Percentiles rank a stretch among this genome's conserved stretches.
These are phyloP conservation scores for Trochalopteron elliotii DNA, from an alignment of 2,113 vertebrate species.

Conservation along the genomic window DNA sequence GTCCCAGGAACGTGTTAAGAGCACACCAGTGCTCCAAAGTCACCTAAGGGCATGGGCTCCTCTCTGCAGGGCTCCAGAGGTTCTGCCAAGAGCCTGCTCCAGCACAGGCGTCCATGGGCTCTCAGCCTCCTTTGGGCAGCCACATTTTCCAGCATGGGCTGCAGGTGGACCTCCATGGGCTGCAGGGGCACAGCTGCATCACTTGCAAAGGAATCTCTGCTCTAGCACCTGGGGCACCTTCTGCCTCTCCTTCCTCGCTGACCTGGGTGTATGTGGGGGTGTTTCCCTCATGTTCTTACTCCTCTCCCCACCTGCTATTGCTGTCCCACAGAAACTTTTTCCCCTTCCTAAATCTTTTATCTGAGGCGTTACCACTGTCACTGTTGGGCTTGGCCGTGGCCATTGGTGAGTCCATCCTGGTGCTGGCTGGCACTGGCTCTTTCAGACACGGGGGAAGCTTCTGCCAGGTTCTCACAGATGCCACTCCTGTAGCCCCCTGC, in stretches of 20 bases:
- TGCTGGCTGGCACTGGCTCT: background rate
- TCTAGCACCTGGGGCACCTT: background rate
- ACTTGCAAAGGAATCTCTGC: background rate
- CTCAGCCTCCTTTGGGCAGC: background rate
- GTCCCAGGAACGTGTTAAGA: background rate
- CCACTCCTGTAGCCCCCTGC: background rate
- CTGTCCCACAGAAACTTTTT: background rate
- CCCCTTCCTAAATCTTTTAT: background rate
- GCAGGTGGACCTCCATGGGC: background rate
- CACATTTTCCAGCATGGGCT: background rate
- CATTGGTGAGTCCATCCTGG: background rate
- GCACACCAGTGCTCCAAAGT: background rate
- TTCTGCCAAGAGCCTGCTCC: background rate
- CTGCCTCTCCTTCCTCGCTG: background rate
- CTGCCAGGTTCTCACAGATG: background rate
- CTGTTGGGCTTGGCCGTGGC: rapidly evolving
- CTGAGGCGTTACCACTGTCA: rapidly evolving
- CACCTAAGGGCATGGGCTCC: background rate
- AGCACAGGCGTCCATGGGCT: background rate
- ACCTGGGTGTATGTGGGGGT: too few relatives aligned
- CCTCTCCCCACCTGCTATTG: background rate
- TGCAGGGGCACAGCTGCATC: background rate
- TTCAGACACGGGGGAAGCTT: background rate
- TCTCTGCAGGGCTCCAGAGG: background rate
- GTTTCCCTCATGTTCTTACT: background rate